phyloP scores from a whole-genome alignment of 2,888 invertebrate species.

The Cyclophora punctaria region DNA sequence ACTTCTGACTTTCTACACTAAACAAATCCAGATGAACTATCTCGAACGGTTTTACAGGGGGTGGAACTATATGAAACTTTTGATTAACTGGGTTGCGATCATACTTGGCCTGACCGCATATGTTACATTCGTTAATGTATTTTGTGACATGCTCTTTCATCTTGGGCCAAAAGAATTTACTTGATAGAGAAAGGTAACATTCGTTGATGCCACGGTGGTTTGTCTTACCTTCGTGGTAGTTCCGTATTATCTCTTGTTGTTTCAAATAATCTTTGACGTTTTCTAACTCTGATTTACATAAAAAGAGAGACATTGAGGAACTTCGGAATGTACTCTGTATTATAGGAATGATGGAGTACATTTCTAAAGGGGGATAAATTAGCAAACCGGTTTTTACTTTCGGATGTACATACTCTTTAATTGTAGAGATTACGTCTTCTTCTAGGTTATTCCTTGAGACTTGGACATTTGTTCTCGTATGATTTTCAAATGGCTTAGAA shows the following conservation, averaged over 20 bases:
- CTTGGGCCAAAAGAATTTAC: background rate
- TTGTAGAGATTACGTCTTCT: constrained; percentile 15
- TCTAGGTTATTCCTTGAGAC: constrained; percentile 16
- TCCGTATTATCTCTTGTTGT: constrained; percentile 4
- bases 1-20: constrained; percentile 12
- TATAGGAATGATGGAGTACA: constrained; percentile 19
- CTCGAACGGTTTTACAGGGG: constrained; percentile 14
- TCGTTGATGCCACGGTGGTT: constrained; percentile 8
- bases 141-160: constrained; percentile 1
- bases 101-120: constrained; percentile 13
- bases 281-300: constrained; percentile 17
- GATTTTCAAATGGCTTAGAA: constrained; percentile 20
- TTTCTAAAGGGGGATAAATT: constrained; percentile 10
- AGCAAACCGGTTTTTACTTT: constrained; percentile 21
- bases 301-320: constrained; percentile 17
- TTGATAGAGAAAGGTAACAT: constrained; percentile 4
- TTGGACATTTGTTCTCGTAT: constrained; percentile 15
- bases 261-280: constrained; percentile 18
- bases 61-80: constrained; percentile 1
- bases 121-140: constrained; percentile 2
- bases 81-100: constrained; percentile 7
- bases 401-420: constrained; percentile 23
- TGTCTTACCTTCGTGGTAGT: constrained; percentile 7
- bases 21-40: constrained; percentile 17
- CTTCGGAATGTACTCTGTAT: constrained; percentile 18